These are phyloP conservation scores for Trachemys scripta DNA, from an alignment of 2,113 vertebrate species.

Conservation along the genomic window DNA sequence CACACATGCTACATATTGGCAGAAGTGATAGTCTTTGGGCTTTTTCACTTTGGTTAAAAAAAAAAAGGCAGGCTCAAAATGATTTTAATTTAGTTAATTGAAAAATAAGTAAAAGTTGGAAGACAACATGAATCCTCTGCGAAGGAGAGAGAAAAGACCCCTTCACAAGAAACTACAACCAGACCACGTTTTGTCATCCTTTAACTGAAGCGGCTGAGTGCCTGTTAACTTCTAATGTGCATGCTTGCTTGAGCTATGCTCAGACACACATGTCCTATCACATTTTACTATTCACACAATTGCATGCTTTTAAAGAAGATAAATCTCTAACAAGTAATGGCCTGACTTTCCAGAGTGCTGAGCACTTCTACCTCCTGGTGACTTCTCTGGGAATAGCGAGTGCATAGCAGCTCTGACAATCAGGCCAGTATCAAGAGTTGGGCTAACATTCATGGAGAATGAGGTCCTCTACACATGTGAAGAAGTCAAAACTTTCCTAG, in stretches of 20 bases:
- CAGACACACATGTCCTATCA: background rate
- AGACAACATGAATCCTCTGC: background rate
- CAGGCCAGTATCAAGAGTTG: background rate
- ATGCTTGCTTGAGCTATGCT: fast-evolving
- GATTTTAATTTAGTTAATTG: background rate
- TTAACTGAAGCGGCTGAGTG: background rate
- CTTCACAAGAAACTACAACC: background rate
- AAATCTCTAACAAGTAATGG: background rate
- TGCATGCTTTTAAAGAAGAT: background rate
- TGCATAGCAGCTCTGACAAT: background rate
- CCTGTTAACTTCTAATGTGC: background rate
- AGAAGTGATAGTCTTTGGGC: background rate
- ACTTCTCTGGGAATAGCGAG: constrained; percentile 21
- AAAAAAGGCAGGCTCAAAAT: background rate
- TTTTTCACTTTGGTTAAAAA: fast-evolving
- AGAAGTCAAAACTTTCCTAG: constrained; percentile 4
- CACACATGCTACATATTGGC: background rate
- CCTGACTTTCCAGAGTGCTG: constrained; percentile 3
- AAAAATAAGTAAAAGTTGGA: background rate
- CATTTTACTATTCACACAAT: background rate
- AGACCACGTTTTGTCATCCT: background rate
- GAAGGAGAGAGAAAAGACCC: background rate
- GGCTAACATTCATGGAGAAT: background rate
- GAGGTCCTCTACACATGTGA: background rate
- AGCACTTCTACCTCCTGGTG: background rate